Base-by-base conservation (phyloP, 2,888 invertebrate species). In the Aphrophora alni region DNA sequence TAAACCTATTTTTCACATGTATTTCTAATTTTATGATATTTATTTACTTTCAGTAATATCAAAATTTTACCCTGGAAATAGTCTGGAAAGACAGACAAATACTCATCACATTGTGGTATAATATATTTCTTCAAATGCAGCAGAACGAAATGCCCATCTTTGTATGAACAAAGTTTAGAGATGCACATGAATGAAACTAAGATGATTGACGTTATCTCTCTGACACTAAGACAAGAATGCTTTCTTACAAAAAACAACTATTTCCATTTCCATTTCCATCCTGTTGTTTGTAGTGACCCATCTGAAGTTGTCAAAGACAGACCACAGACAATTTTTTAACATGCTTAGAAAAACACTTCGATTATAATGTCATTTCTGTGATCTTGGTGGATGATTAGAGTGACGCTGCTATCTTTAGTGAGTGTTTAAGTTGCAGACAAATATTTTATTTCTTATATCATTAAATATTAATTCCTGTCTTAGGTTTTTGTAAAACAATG, bases 221-320 rank as follows among this genome's bases (percentile, higher is more conserved):
- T 21, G 59, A 59, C 59, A 21, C 59, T 59, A 59, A 44, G 59
- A 59, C 59, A 59, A 59, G 59, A 59, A 59, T 59, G 59, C 59
- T 59, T 21, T 59, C 59, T 59, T 59, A 5, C 5, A 59, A 59
- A 59, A 59, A 5, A 21, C 5, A 33, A 33, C 5, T 21, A 4
- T 12, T 59, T 59, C 21, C 59, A 4, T 12, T 59, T 59, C 21
- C 59, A n/a, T 21, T 59, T 21, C 59, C 59, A 59, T 59, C 21
- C 21, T 3, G 59, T 21, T 59, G 59, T 59, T 59, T 59, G 59
- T 59, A 59, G 59, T 59, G 21, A 59, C 59, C 59, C 59, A 21
- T 59, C 59, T 21, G 59, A 59, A 59, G 59, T 59, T 59, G 59
- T 59, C 59, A 59, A 59, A 59, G 59, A 21, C 59, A 21, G n/a